phyloP scores from a whole-genome alignment of 2,888 invertebrate species.

The Dexiosoma caninum region DNA sequence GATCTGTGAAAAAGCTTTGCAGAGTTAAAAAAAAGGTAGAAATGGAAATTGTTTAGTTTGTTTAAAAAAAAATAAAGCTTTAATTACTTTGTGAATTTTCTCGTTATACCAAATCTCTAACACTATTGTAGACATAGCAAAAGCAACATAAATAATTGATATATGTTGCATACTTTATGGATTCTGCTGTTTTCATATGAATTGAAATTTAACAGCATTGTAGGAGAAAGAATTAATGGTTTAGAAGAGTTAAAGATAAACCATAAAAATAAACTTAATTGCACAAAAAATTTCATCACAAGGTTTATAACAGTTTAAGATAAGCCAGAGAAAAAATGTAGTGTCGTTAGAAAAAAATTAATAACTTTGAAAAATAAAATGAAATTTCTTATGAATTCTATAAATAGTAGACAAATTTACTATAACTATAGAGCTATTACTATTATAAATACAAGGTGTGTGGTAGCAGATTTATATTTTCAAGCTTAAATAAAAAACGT shows the following conservation, averaged over 20 bases:
- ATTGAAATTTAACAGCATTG: slow-evolving; percentile 1
- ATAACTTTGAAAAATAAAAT: too few species aligned
- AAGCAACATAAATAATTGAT: slow-evolving; percentile 55
- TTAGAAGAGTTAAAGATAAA: slow-evolving; percentile 57
- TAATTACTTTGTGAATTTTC: slow-evolving; percentile 51
- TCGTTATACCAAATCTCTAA: not conserved
- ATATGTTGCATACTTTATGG: slow-evolving; percentile 58
- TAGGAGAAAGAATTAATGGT: slow-evolving; percentile 50
- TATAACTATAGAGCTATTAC: too few species aligned
- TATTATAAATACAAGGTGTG: too few species aligned
- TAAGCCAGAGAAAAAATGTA: not conserved
- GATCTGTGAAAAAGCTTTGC: not conserved
- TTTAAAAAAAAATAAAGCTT: slow-evolving; percentile 44
- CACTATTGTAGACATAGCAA: not conserved
- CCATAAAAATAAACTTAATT: not conserved
- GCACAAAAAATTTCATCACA: not conserved
- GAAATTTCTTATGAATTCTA: too few species aligned
- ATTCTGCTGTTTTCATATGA: slow-evolving; percentile 1
- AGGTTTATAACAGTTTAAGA: not conserved
- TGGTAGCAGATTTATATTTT: too few species aligned
- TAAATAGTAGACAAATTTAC: too few species aligned
- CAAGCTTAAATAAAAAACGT: too few species aligned
- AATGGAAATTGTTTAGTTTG: slow-evolving; percentile 36
- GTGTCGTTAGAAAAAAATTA: too few species aligned
- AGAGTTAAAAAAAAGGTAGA: slow-evolving; percentile 6